phyloP scores from a whole-genome alignment of 1,140 invertebrate genomes.

The Hyposmocoma kahamanoa region DNA sequence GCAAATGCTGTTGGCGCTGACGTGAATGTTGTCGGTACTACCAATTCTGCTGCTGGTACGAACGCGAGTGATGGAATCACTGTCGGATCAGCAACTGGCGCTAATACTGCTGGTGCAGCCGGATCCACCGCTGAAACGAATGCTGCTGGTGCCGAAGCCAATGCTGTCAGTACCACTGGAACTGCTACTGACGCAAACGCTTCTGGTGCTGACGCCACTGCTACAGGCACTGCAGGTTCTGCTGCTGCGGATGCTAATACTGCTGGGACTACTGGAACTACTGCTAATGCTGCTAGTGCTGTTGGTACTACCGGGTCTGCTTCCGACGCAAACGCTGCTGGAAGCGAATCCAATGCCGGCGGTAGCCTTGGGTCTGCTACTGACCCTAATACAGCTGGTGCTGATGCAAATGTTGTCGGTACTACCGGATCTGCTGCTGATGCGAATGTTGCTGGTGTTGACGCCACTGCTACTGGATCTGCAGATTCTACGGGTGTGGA shows the following conservation, averaged over 20 bases:
- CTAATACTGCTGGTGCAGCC: neutral
- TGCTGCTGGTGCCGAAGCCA: neutral
- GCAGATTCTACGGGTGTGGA: neutral
- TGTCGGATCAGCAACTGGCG: no score
- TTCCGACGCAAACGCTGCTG: neutral
- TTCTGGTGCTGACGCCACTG: neutral
- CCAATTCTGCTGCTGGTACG: neutral
- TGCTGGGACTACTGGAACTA: neutral
- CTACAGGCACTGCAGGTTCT: neutral
- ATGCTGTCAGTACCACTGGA: conserved; percentile 1
- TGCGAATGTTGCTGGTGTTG: neutral
- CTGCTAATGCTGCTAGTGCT: neutral
- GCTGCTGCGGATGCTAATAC: neutral
- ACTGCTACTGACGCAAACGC: neutral
- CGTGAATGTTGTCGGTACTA: no score
- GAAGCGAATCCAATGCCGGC: no score
- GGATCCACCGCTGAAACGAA: neutral
- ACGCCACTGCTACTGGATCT: neutral
- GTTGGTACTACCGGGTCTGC: neutral
- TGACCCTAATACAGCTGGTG: neutral
- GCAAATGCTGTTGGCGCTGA: no score
- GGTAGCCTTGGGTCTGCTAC: no score
- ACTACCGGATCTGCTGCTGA: neutral
- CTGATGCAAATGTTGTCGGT: neutral
- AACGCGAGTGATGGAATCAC: neutral